A percentile compares a stretch with the other conserved stretches of the same genome.
These are phyloP conservation scores for Sarcophaga caerulescens DNA, from an alignment of 2,888 invertebrate genomes.

Conservation along the genomic window DNA sequence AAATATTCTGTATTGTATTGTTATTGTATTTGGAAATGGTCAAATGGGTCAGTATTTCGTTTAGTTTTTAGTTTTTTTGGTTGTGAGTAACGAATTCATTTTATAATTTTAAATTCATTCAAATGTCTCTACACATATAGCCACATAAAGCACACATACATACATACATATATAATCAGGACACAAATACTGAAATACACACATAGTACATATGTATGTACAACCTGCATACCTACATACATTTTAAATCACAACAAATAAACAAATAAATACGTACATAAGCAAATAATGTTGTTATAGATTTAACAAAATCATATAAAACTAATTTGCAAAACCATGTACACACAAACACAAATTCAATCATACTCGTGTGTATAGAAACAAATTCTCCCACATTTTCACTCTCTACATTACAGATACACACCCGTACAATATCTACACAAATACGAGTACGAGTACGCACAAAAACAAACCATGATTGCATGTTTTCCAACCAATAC, in stretches of 20 bases:
- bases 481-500: too few relatives aligned
- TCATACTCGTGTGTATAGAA: too few relatives aligned
- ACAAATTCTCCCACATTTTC: too few relatives aligned
- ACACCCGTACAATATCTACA: too few relatives aligned
- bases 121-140: neutral
- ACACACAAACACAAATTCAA: neutral
- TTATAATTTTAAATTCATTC: neutral
- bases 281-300: conserved; percentile 30
- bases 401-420: too few relatives aligned
- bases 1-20: conserved; percentile 25
- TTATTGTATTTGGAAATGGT: conserved; percentile 6
- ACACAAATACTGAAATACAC: neutral
- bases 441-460: too few relatives aligned
- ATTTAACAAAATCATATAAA: conserved; percentile 31
- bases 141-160: too few relatives aligned
- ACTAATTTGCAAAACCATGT: conserved; percentile 21
- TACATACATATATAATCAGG: too few relatives aligned
- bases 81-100: conserved; percentile 48
- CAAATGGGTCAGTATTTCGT: neutral
- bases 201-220: neutral
- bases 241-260: conserved; percentile 6
- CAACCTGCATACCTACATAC: neutral
- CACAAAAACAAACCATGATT: neutral
- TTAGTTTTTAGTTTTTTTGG: too few relatives aligned
- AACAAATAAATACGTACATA: conserved; percentile 14